Percentiles rank a stretch among this genome's conserved stretches.
Conservation (phyloP, 2,888 invertebrate species). For the Cerastoderma edule region DNA sequence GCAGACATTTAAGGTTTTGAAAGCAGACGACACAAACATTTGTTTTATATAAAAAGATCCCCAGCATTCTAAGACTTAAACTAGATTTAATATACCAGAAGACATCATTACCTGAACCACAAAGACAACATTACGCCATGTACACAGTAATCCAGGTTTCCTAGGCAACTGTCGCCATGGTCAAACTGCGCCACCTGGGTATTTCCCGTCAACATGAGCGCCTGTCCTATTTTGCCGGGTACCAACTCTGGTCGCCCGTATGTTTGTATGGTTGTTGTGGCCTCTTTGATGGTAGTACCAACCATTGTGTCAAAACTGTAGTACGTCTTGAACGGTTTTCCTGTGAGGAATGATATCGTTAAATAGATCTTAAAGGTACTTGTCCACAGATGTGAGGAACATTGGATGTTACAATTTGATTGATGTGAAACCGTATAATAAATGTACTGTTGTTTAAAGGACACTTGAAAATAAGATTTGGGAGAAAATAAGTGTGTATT, state of each 20-base stretch:
- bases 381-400: too few relatives aligned
- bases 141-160: slow-evolving; percentile 75
- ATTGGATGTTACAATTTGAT: neutral
- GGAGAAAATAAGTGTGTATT: too few relatives aligned
- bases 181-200: slow-evolving; percentile 71
- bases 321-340: slow-evolving; percentile 71
- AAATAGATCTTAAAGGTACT: too few relatives aligned
- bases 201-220: slow-evolving; percentile 67
- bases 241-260: slow-evolving; percentile 67
- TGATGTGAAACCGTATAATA: too few relatives aligned
- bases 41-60: too few relatives aligned
- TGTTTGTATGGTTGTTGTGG: slow-evolving; percentile 61
- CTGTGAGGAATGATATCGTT: slow-evolving; percentile 58
- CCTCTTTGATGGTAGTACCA: slow-evolving; percentile 66
- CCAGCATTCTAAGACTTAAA: too few relatives aligned
- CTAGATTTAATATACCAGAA: too few relatives aligned
- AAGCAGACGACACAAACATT: too few relatives aligned
- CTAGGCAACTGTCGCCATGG: slow-evolving; percentile 70
- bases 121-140: slow-evolving; percentile 72
- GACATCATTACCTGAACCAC: slow-evolving; percentile 68
- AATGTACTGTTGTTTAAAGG: too few relatives aligned
- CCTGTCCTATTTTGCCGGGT: slow-evolving; percentile 72
- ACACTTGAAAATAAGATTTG: too few relatives aligned
- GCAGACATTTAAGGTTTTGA: too few relatives aligned
- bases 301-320: slow-evolving; percentile 73